phyloP scores from a whole-genome alignment of 2,888 invertebrate genomes.

The Meloe dianella region DNA sequence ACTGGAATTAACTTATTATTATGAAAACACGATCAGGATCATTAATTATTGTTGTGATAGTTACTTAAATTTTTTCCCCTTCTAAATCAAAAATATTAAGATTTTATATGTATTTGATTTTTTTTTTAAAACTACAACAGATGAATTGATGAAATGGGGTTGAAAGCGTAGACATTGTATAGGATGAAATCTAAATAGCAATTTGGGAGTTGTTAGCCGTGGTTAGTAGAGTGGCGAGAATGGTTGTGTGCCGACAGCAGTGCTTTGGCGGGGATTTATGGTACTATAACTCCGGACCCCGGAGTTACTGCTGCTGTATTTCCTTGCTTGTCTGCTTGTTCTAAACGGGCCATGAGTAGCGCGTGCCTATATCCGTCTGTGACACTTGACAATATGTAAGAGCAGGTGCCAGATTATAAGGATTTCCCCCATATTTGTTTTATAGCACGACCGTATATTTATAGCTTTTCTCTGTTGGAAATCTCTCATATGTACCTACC shows the following conservation, averaged over 20 bases:
- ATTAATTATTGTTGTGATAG: slow-evolving; percentile 2
- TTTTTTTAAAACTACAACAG: background rate
- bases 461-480: slow-evolving; percentile 38
- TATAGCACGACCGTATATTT: slow-evolving; percentile 45
- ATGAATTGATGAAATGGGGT: background rate
- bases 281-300: slow-evolving; percentile 48
- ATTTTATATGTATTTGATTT: too few relatives aligned
- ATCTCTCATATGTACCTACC: slow-evolving; percentile 24
- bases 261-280: slow-evolving; percentile 54
- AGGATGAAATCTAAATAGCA: slow-evolving; percentile 54
- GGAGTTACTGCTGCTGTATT: slow-evolving; percentile 36
- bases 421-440: slow-evolving; percentile 51
- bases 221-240: slow-evolving; percentile 57
- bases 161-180: slow-evolving; percentile 10
- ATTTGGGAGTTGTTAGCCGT: slow-evolving; percentile 59
- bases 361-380: slow-evolving; percentile 49
- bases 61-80: background rate
- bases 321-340: background rate
- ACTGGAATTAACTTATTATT: slow-evolving; percentile 9
- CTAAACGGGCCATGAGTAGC: slow-evolving; percentile 43
- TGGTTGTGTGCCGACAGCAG: slow-evolving; percentile 54
- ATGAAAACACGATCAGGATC: slow-evolving; percentile 7
- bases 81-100: background rate
- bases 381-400: slow-evolving; percentile 49
- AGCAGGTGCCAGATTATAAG: slow-evolving; percentile 51